A percentile compares a stretch with the other conserved stretches of the same genome.
Evolutionary conservation across 2,113 vertebrate genomes (phyloP).

Genomic region (Odocoileus hemionus): DNA sequence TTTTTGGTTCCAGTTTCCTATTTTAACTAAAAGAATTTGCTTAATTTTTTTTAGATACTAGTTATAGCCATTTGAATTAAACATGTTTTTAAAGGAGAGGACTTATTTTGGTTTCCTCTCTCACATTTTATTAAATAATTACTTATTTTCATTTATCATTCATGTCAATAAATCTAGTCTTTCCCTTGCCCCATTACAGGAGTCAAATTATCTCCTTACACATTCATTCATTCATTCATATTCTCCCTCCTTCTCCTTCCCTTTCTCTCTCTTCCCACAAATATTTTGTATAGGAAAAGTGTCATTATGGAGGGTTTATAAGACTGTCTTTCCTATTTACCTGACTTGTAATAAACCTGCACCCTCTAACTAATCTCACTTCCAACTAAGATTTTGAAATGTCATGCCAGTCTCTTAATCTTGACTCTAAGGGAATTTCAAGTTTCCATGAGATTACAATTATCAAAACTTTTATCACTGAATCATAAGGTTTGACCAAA

Average conservation of each 20-base stretch:
- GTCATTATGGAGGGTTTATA: not conserved
- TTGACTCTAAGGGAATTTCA: not conserved
- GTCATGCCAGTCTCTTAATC: not conserved
- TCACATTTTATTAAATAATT: not conserved
- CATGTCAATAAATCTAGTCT: not conserved
- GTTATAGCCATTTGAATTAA: not conserved
- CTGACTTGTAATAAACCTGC: not conserved
- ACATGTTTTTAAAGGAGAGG: not conserved
- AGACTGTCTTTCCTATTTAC: not conserved
- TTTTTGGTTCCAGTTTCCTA: not conserved
- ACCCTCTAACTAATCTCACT: not conserved
- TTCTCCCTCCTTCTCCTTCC: not conserved
- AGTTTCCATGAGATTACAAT: not conserved
- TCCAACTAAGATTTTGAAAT: not conserved
- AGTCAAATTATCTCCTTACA: not conserved
- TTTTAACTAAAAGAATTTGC: not conserved
- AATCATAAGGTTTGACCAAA: not conserved
- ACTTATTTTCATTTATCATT: not conserved
- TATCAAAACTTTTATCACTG: not conserved
- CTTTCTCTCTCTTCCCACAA: not conserved
- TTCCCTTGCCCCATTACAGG: not conserved
- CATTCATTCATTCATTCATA: not conserved
- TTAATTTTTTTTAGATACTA: not conserved
- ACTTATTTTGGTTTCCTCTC: not conserved
- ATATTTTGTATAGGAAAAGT: not conserved